Percentiles rank a stretch among this genome's conserved stretches.
Conservation (phyloP, 2,113 vertebrate genomes). For the Patagioenas fasciata region DNA sequence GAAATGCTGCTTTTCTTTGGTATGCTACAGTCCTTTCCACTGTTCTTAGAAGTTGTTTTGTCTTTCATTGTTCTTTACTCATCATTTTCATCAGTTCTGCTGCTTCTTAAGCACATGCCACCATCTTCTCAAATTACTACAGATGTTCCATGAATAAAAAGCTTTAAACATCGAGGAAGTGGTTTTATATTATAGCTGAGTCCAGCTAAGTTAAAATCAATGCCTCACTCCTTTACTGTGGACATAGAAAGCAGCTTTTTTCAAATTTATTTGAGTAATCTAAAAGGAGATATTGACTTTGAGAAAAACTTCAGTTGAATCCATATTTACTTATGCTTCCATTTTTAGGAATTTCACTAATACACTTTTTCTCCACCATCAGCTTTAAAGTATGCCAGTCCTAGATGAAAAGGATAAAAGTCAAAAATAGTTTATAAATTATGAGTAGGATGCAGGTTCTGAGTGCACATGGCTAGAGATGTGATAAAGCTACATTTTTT, state of each 20-base stretch:
- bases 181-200: not conserved
- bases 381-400: not conserved
- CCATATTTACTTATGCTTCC: not conserved
- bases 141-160: not conserved
- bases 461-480: not conserved
- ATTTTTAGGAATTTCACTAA: not conserved
- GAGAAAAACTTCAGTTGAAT: not conserved
- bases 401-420: not conserved
- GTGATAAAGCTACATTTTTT: not conserved
- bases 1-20: not conserved
- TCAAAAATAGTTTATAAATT: conserved; percentile 2
- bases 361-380: not conserved
- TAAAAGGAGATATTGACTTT: not conserved
- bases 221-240: not conserved
- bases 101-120: not conserved
- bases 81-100: not conserved
- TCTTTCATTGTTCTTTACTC: not conserved
- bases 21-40: not conserved
- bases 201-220: not conserved
- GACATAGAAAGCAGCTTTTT: not conserved
- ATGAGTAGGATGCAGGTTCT: not conserved
- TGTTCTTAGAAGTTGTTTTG: not conserved
- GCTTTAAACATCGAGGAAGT: not conserved
- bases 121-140: not conserved
- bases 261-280: not conserved